Evolutionary conservation across 2,113 vertebrate species (phyloP).

Genomic region (Phaethornis superciliosus): DNA sequence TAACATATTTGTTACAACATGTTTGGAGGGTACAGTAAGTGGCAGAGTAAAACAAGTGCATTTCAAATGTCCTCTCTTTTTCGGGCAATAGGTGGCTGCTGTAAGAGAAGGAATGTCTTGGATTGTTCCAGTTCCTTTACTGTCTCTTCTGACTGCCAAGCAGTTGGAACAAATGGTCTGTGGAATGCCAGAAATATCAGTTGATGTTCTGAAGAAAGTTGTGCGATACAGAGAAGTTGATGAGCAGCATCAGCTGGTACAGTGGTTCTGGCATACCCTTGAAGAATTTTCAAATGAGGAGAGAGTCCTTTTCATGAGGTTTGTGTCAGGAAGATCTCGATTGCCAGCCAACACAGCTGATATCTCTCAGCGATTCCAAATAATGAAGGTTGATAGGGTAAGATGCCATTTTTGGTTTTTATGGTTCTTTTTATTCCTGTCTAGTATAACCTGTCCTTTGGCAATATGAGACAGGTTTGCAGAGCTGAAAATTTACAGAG

Average conservation of each 20-base stretch:
- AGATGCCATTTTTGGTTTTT: not conserved
- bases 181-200: slow-evolving; percentile 87
- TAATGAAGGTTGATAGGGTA: slow-evolving; percentile 90
- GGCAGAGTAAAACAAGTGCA: not conserved
- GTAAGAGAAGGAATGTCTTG: slow-evolving; percentile 89
- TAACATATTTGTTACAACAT: too few relatives aligned
- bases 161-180: slow-evolving; percentile 89
- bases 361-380: slow-evolving; percentile 88
- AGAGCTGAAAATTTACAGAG: not conserved
- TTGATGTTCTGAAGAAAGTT: slow-evolving; percentile 86
- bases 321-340: slow-evolving; percentile 85
- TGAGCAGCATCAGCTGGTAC: slow-evolving; percentile 85
- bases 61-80: not conserved
- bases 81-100: slow-evolving; percentile 79
- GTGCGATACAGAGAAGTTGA: slow-evolving; percentile 87
- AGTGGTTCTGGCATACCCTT: slow-evolving; percentile 88
- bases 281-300: slow-evolving; percentile 88
- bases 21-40: not conserved
- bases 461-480: not conserved
- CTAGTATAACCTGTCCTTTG: not conserved
- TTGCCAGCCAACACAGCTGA: slow-evolving; percentile 86
- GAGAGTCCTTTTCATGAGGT: slow-evolving; percentile 87
- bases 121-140: slow-evolving; percentile 84
- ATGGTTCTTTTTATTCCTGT: not conserved
- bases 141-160: slow-evolving; percentile 85